Percentiles rank a stretch among this genome's conserved stretches.
Evolutionary conservation across 2,113 vertebrate species (phyloP).

Genomic region (Malurus melanocephalus): DNA sequence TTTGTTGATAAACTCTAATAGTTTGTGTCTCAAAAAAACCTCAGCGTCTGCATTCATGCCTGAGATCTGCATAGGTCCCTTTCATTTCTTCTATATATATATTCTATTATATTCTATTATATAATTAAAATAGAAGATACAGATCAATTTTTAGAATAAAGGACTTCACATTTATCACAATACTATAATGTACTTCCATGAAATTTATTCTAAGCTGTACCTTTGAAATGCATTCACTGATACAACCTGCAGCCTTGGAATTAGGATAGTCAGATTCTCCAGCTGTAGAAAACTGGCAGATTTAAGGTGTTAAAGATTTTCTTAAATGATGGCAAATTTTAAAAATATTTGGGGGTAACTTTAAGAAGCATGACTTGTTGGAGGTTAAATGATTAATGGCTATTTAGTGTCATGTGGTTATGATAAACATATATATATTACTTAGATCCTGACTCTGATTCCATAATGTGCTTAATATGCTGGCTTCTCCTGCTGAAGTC

Average conservation of each 20-base stretch:
- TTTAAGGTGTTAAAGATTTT: neutral
- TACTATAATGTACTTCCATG: neutral
- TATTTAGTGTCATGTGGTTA: neutral
- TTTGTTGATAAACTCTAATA: neutral
- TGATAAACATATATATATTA: neutral
- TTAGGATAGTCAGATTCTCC: neutral
- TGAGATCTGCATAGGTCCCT: neutral
- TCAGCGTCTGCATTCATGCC: neutral
- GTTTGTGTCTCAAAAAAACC: neutral
- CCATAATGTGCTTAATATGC: neutral
- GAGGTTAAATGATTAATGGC: neutral
- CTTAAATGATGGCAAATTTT: neutral
- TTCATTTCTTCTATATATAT: neutral
- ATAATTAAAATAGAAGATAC: neutral
- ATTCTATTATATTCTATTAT: neutral
- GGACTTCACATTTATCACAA: neutral
- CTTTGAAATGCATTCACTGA: neutral
- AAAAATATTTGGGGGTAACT: neutral
- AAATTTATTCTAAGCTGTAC: neutral
- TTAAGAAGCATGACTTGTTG: neutral
- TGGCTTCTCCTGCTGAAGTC: neutral
- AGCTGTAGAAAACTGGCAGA: neutral
- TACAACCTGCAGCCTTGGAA: neutral
- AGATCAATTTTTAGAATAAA: neutral
- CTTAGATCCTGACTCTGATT: neutral